A percentile compares a stretch with the other conserved stretches of the same genome.
Conservation (phyloP, 30 jellyfish, hydroid and myxozoan genomes). For the Sanderia malayensis region DNA sequence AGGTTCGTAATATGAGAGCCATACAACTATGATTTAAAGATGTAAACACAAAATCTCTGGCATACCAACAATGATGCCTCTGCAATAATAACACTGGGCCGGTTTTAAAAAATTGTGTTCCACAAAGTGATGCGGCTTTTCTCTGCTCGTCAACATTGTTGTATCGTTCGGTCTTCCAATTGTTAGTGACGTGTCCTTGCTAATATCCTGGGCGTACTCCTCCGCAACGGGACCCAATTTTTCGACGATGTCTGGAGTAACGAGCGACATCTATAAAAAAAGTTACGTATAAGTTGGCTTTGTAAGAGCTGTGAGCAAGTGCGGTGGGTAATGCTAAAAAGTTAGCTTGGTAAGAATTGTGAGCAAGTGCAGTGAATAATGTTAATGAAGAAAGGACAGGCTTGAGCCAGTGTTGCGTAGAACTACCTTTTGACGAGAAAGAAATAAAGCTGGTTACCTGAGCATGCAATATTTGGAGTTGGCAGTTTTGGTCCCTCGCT, state of each 20-base stretch:
- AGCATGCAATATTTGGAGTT: constrained; percentile 22
- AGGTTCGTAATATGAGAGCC: no score
- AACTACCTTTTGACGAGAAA: no score
- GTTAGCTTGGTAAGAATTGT: no score
- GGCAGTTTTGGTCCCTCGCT: constrained; percentile 38
- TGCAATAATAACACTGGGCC: constrained; percentile 79
- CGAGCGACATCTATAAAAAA: constrained; percentile 68
- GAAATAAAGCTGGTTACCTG: no score
- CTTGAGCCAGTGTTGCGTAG: no score
- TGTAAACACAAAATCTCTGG: no score
- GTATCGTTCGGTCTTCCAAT: constrained; percentile 67
- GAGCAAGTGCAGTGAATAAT: no score
- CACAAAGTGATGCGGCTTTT: constrained; percentile 79
- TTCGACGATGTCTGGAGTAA: constrained; percentile 68
- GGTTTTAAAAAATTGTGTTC: constrained; percentile 83
- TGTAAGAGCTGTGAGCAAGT: no score
- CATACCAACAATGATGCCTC: constrained; percentile 75
- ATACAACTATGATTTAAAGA: no score
- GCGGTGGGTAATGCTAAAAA: no score
- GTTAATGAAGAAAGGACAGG: no score
- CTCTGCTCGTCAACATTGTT: constrained; percentile 31
- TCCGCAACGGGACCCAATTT: constrained; percentile 89
- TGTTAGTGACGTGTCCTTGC: constrained; percentile 24
- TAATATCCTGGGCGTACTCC: constrained; percentile 69
- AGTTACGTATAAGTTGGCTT: no score